Evolutionary conservation across 2,797 vertebrate species (phyloP), one percentile per base, ranked within the genome.

Genomic region (Adelosebastes latens): DNA sequence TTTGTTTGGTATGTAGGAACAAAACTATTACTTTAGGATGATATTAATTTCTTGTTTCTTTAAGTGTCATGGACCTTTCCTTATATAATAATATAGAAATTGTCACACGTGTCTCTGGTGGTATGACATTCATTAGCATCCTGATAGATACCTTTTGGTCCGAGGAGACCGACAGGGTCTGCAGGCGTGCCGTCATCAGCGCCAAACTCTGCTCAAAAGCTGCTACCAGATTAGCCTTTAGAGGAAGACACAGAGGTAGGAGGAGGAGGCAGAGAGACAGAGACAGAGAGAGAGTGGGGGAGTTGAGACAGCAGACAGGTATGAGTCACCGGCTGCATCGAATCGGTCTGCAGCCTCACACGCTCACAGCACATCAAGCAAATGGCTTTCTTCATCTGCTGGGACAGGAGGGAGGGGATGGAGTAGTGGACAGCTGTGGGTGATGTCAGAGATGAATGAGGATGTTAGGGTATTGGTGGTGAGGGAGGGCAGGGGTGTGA

Each of bases 141-240:
- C 20, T 22, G 24, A 83, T 8, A 69, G 39, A 75, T 89, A 99
- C 99, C 97, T 99, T 99, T 87, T 99, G 97, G 2, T 99, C 98
- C 0, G 98, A 97, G 0, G 96, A 98, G 88, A 97, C 97, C 0
- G 99, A 99, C 85, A 99, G 94, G 58, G 96, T 97, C 87, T 99
- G 97, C 60, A 99, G 96, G 31, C 99, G 97, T 22, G 97, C 97
- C 0, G 99, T 99, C 99, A 99, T 99, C 91, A 98, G 95, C 14
- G 97, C 97, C 88, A 99, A 94, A 88, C 98, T 99, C 95, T 99
- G 98, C 88, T 99, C 99, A 0, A 99, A 99, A 2, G 99, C 99
- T 0, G 99, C 98, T 12, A 99, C 99, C 83, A 99, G 94, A 87
- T 99, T 99, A 16, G 98, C 98, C 98, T 95, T 75, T 66, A 61